phyloP scores from a whole-genome alignment of 2,888 invertebrate genomes.

The Zaprionus lineosus region DNA sequence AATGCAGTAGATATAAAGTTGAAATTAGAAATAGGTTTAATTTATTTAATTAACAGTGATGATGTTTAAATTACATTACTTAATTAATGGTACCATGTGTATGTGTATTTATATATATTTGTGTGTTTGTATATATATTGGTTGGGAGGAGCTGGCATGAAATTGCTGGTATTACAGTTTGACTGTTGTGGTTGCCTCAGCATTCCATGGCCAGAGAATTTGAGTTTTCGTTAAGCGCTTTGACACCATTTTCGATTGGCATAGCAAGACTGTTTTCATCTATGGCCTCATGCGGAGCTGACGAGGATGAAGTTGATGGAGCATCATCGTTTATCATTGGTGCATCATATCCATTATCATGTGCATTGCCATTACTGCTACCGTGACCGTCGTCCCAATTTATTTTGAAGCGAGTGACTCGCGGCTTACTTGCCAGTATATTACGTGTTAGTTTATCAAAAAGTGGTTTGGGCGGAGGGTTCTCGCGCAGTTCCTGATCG shows the following conservation, averaged over 20 bases:
- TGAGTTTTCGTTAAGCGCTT: conserved; percentile 82
- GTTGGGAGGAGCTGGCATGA: no score
- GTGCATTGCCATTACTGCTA: conserved; percentile 69
- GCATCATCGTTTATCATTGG: conserved; percentile 53
- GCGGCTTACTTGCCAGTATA: conserved; percentile 91
- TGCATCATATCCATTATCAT: conserved; percentile 63
- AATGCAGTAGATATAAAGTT: not conserved
- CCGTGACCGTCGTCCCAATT: conserved; percentile 93
- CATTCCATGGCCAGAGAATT: conserved; percentile 83
- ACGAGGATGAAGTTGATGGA: conserved; percentile 63
- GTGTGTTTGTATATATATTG: conserved; percentile 13
- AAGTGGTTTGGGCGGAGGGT: conserved; percentile 95
- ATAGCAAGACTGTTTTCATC: conserved; percentile 82
- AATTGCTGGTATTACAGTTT: no score
- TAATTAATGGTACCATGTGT: conserved; percentile 53
- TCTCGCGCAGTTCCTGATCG: conserved; percentile 95
- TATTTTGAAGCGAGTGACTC: conserved; percentile 98
- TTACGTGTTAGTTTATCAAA: conserved; percentile 93
- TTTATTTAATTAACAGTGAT: conserved; percentile 55
- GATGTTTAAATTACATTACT: conserved; percentile 60
- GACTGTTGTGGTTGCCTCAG: conserved; percentile 54
- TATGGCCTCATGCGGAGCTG: conserved; percentile 63
- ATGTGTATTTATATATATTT: conserved; percentile 1
- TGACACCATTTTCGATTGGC: conserved; percentile 80
- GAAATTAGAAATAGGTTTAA: conserved; percentile 40